Evolutionary conservation across 1,140 invertebrate species (phyloP).

Genomic region (Heliothis subflexa): DNA sequence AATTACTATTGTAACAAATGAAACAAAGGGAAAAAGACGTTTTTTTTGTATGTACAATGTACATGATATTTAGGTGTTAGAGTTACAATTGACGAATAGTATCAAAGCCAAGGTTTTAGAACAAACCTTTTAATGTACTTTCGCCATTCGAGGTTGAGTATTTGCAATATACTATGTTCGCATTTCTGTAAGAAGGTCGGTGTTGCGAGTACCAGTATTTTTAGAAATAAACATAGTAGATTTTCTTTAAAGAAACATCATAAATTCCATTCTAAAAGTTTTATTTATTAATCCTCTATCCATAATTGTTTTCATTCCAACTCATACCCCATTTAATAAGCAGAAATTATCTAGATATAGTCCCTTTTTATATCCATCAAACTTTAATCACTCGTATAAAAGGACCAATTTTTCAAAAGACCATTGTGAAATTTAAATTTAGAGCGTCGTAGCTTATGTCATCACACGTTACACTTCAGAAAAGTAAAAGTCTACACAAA

Average conservation of each 20-base stretch:
- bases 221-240: neutral
- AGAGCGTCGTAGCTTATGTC: no score
- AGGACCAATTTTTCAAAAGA: no score
- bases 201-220: neutral
- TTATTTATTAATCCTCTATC: no score
- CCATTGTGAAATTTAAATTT: no score
- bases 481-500: neutral
- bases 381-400: no score
- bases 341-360: no score
- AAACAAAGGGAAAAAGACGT: no score
- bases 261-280: neutral
- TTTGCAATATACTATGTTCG: slow-evolving; percentile 5
- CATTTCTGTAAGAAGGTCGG: neutral
- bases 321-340: no score
- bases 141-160: slow-evolving; percentile 4
- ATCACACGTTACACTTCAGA: neutral
- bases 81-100: neutral
- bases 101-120: slow-evolving; percentile 17
- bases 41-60: no score
- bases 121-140: slow-evolving; percentile 15
- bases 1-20: no score
- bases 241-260: neutral
- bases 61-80: neutral
- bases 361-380: no score
- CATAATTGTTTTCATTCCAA: no score